Percentiles rank a stretch among this genome's conserved stretches.
Conservation (phyloP, 1,140 invertebrate species). For the Caligus rogercresseyi region DNA sequence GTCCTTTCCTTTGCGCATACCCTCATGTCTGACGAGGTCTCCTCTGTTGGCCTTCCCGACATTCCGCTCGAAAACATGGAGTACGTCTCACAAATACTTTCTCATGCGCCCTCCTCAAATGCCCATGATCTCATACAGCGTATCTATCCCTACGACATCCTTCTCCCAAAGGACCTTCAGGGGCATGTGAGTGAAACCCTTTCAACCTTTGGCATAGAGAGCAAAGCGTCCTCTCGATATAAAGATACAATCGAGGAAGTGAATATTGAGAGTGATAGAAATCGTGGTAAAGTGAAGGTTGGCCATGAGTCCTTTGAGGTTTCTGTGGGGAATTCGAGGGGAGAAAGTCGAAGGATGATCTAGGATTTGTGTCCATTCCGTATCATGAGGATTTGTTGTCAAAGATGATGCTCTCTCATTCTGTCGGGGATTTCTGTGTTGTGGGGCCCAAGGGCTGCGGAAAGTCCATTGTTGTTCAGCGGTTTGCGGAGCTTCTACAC, state of each 20-base stretch:
- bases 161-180: constrained; percentile 51
- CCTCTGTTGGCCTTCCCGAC: constrained; percentile 55
- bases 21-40: constrained; percentile 47
- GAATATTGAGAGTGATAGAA: not conserved
- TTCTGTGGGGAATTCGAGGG: not conserved
- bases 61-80: constrained; percentile 71
- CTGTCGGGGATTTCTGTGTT: constrained; percentile 64
- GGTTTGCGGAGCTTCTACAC: constrained; percentile 52
- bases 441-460: constrained; percentile 79
- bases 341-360: constrained; percentile 16
- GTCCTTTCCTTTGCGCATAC: constrained; percentile 24
- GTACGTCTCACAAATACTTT: constrained; percentile 47
- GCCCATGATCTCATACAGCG: constrained; percentile 46
- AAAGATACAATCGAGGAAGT: not conserved
- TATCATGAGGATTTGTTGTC: constrained; percentile 63
- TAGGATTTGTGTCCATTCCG: constrained; percentile 44
- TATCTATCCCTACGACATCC: constrained; percentile 62
- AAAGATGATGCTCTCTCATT: constrained; percentile 54
- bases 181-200: constrained; percentile 47
- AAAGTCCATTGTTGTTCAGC: constrained; percentile 58
- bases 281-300: not conserved
- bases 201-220: constrained; percentile 35
- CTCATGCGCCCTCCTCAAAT: constrained; percentile 43
- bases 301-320: not conserved
- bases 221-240: not conserved